phyloP scores from a whole-genome alignment of 2,113 vertebrate species.

The Oreocharis arfaki region DNA sequence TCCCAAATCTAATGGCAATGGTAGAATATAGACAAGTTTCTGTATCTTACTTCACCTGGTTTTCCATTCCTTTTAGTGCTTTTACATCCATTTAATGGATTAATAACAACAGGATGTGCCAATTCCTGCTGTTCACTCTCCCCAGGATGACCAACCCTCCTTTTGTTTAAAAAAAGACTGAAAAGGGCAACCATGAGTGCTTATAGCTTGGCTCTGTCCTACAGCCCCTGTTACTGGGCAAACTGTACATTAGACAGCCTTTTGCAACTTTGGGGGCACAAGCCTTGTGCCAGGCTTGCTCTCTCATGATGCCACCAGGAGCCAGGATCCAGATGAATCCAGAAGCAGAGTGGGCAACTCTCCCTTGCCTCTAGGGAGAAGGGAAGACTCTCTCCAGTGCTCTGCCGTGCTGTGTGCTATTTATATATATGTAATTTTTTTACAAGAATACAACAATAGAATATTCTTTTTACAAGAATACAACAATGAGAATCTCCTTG shows the following conservation, averaged over 20 bases:
- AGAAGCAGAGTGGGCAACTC: fast-evolving
- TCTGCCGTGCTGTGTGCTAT: not conserved
- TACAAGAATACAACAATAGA: too few relatives aligned
- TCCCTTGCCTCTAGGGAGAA: not conserved
- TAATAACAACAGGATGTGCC: not conserved
- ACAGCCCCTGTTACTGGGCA: too few relatives aligned
- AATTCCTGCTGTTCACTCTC: not conserved
- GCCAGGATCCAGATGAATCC: not conserved
- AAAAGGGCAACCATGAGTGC: not conserved
- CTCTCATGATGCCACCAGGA: fast-evolving
- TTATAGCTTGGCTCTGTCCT: not conserved
- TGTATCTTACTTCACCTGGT: not conserved
- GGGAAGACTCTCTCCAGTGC: not conserved
- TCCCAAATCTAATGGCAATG: not conserved
- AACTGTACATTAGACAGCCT: not conserved
- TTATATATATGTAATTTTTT: too few relatives aligned
- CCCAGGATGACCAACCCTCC: not conserved
- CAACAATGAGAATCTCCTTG: not conserved
- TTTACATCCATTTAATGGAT: not conserved
- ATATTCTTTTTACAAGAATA: too few relatives aligned
- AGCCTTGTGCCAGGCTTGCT: not conserved
- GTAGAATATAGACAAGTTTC: not conserved
- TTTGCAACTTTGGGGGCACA: not conserved
- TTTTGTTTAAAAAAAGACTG: not conserved
- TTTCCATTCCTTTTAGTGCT: not conserved